A percentile compares a stretch with the other conserved stretches of the same genome.
These are phyloP conservation scores for Cyanistes caeruleus DNA, from an alignment of 2,113 vertebrate species.

Conservation along the genomic window DNA sequence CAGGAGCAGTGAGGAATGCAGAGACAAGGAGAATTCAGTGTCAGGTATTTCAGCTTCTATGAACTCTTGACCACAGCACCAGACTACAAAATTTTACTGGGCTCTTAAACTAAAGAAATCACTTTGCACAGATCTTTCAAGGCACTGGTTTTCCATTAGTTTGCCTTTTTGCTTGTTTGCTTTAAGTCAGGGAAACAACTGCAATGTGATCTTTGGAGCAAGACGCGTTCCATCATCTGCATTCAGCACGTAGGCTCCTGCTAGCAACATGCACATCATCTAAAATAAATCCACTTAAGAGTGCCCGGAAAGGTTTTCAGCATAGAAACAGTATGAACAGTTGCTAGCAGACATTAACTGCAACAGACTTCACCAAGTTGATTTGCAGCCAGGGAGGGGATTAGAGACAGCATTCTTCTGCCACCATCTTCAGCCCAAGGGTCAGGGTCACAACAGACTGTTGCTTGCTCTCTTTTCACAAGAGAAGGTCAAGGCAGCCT, in stretches of 20 bases:
- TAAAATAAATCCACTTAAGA: constrained; percentile 28
- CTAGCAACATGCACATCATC: neutral
- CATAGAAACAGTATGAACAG: constrained; percentile 5
- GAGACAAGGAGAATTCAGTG: constrained; percentile 28
- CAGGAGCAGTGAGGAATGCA: constrained; percentile 48
- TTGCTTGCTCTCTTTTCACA: neutral
- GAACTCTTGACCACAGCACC: constrained; percentile 19
- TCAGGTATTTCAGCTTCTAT: neutral
- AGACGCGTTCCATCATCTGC: constrained; percentile 20
- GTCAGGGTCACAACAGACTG: rapidly evolving
- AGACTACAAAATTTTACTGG: neutral
- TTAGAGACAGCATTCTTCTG: constrained; percentile 16
- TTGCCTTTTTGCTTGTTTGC: neutral
- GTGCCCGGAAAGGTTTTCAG: neutral
- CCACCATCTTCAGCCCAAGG: neutral
- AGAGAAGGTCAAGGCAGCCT: neutral
- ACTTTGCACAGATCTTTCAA: neutral
- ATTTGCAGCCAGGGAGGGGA: constrained; percentile 18
- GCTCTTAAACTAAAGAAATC: neutral
- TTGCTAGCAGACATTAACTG: constrained; percentile 43
- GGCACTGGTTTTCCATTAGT: neutral
- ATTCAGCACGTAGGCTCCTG: constrained; percentile 34
- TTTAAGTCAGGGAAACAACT: constrained; percentile 22
- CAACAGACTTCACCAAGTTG: constrained; percentile 31
- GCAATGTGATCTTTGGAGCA: constrained; percentile 9